A percentile compares a stretch with the other conserved stretches of the same genome.
Evolutionary conservation across 2,888 invertebrate genomes (phyloP).

Genomic region (Nemurella pictetii): DNA sequence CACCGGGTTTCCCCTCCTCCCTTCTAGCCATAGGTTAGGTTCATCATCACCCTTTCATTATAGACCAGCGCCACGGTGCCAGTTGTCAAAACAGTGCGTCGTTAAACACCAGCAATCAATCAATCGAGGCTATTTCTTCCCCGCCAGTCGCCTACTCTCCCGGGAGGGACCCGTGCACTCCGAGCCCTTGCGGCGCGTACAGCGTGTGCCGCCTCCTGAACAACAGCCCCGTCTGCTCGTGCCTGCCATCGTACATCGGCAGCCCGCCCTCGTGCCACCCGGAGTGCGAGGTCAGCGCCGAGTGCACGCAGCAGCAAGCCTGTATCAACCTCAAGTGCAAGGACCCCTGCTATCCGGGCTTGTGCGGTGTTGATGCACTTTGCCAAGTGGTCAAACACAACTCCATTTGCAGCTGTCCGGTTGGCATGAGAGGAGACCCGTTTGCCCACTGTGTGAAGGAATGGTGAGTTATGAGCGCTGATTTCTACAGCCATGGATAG

Average conservation of each 20-base stretch:
- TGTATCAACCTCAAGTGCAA: slow-evolving; percentile 65
- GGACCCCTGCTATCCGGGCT: slow-evolving; percentile 65
- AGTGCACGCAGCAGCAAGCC: slow-evolving; percentile 62
- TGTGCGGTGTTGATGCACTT: slow-evolving; percentile 61
- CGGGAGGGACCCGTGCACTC: slow-evolving; percentile 63
- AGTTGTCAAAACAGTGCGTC: too few relatives aligned
- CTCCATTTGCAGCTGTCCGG: slow-evolving; percentile 66
- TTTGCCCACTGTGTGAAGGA: slow-evolving; percentile 58
- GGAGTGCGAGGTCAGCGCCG: slow-evolving; percentile 62
- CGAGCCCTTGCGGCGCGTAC: slow-evolving; percentile 64
- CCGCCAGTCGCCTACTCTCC: too few relatives aligned
- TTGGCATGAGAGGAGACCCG: slow-evolving; percentile 62
- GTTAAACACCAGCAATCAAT: too few relatives aligned
- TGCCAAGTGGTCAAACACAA: slow-evolving; percentile 65
- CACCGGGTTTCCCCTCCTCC: too few relatives aligned
- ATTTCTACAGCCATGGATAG: too few relatives aligned
- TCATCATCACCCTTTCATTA: too few relatives aligned
- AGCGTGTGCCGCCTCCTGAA: slow-evolving; percentile 60
- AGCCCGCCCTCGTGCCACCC: slow-evolving; percentile 63
- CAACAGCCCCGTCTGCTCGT: slow-evolving; percentile 64
- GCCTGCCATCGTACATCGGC: slow-evolving; percentile 62
- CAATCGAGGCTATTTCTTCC: too few relatives aligned
- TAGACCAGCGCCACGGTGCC: too few relatives aligned
- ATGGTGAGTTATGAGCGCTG: too few relatives aligned
- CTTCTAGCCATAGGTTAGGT: too few relatives aligned